These are phyloP conservation scores for Antheraea mylitta DNA, from an alignment of 1,140 invertebrate genomes.

Conservation along the genomic window DNA sequence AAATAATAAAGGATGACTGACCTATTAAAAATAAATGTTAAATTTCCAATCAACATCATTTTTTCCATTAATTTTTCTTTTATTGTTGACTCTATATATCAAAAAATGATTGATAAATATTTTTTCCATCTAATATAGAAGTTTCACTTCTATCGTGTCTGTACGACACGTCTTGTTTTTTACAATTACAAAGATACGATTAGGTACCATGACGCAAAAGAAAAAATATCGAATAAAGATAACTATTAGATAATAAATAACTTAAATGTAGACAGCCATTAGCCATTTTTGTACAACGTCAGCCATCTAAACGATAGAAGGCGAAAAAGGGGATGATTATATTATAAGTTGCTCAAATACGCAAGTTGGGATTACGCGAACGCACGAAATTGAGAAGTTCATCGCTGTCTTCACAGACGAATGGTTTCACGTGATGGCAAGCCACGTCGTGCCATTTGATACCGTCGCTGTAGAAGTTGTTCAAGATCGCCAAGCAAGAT, in stretches of 20 bases:
- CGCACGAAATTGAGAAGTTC: conserved; percentile 94
- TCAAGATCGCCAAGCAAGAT: conserved; percentile 92
- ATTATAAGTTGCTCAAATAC: conserved; percentile 81
- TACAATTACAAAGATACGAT: too few relatives aligned
- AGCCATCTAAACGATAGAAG: conserved; percentile 53
- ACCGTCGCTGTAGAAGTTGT: conserved; percentile 96
- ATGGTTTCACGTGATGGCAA: conserved; percentile 94
- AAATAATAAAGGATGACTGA: conserved; percentile 45
- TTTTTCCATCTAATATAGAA: too few relatives aligned
- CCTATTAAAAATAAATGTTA: conserved; percentile 22
- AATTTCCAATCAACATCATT: not conserved
- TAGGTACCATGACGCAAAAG: not conserved
- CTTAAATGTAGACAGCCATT: conserved; percentile 49
- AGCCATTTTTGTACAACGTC: conserved; percentile 71
- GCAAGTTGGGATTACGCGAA: conserved; percentile 90
- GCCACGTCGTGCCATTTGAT: conserved; percentile 96
- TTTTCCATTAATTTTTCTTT: not conserved
- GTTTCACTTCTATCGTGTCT: too few relatives aligned
- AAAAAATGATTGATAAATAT: too few relatives aligned
- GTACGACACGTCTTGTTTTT: too few relatives aligned
- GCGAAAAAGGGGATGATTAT: conserved; percentile 23
- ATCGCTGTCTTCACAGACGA: conserved; percentile 95
- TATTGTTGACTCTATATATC: too few relatives aligned
- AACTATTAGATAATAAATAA: conserved; percentile 66
- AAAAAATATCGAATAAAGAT: conserved; percentile 9